phyloP scores from a whole-genome alignment of 2,113 vertebrate genomes.

The Strix uralensis region DNA sequence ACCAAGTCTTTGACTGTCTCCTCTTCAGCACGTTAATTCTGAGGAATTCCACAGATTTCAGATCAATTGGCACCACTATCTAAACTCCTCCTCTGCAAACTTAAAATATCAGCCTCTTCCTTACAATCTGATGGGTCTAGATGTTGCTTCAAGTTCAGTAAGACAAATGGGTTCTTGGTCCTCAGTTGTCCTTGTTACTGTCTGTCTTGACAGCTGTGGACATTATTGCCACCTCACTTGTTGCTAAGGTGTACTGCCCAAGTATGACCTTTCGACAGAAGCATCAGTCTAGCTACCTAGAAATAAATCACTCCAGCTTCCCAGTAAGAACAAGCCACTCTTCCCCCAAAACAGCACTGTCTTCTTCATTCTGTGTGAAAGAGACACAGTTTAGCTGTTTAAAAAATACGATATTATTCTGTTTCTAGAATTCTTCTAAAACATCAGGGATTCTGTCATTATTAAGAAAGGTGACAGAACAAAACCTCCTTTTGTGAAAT shows the following conservation, averaged over 20 bases:
- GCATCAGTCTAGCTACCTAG: neutral
- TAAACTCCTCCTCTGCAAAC: neutral
- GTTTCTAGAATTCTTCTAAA: neutral
- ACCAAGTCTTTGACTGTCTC: neutral
- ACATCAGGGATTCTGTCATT: neutral
- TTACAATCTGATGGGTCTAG: neutral
- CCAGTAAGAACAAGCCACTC: neutral
- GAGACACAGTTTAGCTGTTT: neutral
- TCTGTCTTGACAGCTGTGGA: neutral
- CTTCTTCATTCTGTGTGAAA: neutral
- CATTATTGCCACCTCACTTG: neutral
- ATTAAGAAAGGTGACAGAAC: neutral
- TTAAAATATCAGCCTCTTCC: neutral
- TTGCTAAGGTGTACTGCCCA: rapidly evolving
- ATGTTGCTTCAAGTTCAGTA: neutral
- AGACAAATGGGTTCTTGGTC: neutral
- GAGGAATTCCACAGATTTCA: neutral
- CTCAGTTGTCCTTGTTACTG: neutral
- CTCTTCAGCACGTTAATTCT: neutral
- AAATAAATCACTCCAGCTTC: neutral
- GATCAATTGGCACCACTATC: neutral
- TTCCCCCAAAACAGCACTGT: neutral
- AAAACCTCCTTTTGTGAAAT: neutral
- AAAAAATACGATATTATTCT: neutral
- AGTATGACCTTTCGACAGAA: neutral